Evolutionary conservation across 1,140 invertebrate genomes (phyloP).

Genomic region (Eurytemora carolleeae): DNA sequence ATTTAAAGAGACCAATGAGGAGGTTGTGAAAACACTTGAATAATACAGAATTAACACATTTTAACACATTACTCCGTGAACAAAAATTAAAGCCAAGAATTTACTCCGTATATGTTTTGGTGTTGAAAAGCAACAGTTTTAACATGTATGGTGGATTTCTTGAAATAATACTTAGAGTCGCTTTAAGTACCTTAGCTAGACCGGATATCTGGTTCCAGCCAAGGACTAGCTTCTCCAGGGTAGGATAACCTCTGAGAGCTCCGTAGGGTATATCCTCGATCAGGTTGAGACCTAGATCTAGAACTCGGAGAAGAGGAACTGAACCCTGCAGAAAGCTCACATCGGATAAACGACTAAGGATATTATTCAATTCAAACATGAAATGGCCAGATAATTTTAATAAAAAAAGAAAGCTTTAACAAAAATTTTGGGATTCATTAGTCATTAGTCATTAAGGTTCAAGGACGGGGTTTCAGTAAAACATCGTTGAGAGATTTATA

Average conservation of each 20-base stretch:
- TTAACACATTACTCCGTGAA: too few species aligned
- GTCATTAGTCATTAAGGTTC: too few species aligned
- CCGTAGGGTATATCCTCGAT: constrained; percentile 50
- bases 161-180: too few species aligned
- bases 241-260: constrained; percentile 48
- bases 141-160: constrained; percentile 55
- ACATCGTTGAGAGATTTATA: too few species aligned
- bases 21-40: too few species aligned
- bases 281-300: constrained; percentile 50
- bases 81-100: constrained; percentile 8
- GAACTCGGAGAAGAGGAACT: constrained; percentile 46
- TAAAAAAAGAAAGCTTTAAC: too few species aligned
- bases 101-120: constrained; percentile 26
- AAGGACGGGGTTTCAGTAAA: too few species aligned
- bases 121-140: constrained; percentile 54
- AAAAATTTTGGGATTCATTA: too few species aligned
- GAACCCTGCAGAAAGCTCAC: constrained; percentile 38
- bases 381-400: too few species aligned
- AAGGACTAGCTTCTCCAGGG: constrained; percentile 52
- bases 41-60: too few species aligned
- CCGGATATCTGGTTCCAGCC: constrained; percentile 51
- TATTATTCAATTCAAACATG: too few species aligned
- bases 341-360: constrained; percentile 34
- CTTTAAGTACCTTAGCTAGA: constrained; percentile 50
- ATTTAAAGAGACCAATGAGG: too few species aligned